phyloP scores from a whole-genome alignment of 2,113 vertebrate species.

The Cisticola juncidis region DNA sequence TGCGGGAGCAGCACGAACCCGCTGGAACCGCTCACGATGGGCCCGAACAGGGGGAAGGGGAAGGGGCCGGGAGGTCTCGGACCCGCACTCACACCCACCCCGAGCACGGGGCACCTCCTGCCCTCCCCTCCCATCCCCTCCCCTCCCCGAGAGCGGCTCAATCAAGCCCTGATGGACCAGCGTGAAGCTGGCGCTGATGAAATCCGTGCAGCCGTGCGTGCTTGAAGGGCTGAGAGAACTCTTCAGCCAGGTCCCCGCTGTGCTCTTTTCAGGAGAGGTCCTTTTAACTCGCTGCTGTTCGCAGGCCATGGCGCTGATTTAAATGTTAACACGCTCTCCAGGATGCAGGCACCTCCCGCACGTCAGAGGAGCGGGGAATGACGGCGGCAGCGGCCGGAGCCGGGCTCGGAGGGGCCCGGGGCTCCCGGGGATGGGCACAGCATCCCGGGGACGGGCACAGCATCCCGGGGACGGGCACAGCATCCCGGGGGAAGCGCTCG shows the following conservation, averaged over 20 bases:
- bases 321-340: constrained; percentile 21
- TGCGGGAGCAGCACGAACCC: background rate
- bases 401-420: too few species aligned
- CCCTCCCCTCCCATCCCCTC: background rate
- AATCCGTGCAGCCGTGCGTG: background rate
- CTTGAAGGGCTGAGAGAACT: constrained; percentile 37
- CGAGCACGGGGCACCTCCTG: background rate
- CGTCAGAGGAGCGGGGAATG: background rate
- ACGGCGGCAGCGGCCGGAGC: background rate
- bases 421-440: background rate
- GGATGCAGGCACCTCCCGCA: background rate
- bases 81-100: fast-evolving
- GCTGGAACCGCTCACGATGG: fast-evolving
- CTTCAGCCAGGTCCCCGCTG: constrained; percentile 52
- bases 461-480: fast-evolving
- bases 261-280: constrained; percentile 47
- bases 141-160: background rate
- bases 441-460: background rate
- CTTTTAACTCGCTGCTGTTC: constrained; percentile 25
- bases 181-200: background rate
- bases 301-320: background rate
- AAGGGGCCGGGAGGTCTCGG: background rate
- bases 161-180: background rate
- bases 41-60: fast-evolving
- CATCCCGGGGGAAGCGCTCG: fast-evolving